Conservation (phyloP, 2,888 invertebrate genomes). For the Griposia aprilina region DNA sequence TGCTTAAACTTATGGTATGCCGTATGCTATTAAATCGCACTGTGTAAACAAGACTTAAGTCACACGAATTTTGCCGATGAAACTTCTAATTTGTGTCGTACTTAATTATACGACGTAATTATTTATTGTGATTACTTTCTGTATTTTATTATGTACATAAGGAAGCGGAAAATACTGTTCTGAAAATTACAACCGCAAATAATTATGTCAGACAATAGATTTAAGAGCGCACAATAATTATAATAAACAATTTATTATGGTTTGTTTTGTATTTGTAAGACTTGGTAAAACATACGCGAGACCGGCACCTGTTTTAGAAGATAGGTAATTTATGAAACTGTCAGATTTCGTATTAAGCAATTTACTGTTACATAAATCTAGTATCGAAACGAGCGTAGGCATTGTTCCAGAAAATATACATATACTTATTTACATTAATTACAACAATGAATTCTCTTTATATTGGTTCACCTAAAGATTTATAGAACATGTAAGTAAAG, state of each 20-base stretch:
- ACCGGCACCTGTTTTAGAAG: not conserved
- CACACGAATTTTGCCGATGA: not conserved
- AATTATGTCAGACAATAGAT: constrained; percentile 18
- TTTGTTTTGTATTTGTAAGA: constrained; percentile 1
- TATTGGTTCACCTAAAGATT: not conserved
- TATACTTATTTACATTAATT: not conserved
- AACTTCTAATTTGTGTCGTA: constrained; percentile 6
- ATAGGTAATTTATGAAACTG: not conserved
- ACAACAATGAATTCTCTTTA: not conserved
- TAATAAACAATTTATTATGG: not conserved
- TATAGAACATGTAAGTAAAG: not conserved
- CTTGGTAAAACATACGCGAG: not conserved
- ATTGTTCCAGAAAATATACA: not conserved
- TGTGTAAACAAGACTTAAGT: no score
- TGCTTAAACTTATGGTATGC: no score
- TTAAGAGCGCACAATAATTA: constrained; percentile 2
- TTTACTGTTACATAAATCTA: not conserved
- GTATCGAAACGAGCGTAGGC: not conserved
- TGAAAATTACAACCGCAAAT: constrained; percentile 20
- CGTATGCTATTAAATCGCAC: no score
- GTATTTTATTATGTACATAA: constrained; percentile 15
- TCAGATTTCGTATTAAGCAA: not conserved
- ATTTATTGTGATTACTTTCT: constrained; percentile 21
- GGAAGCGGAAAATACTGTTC: constrained; percentile 17
- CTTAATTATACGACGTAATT: not conserved